Evolutionary conservation across 2,888 invertebrate species (phyloP).

Genomic region (Drosophila colorata): DNA sequence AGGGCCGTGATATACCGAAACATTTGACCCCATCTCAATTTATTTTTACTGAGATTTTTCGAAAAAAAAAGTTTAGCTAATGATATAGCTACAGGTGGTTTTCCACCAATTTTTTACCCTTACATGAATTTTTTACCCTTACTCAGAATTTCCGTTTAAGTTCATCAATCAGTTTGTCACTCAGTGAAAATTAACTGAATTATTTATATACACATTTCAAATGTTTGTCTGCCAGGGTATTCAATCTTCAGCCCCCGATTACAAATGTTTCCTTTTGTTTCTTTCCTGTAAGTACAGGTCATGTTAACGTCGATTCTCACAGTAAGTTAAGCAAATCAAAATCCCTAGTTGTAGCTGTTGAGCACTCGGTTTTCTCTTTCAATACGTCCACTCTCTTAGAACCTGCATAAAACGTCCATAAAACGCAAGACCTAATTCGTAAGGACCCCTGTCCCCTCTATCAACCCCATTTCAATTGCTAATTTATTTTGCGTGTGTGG

Average conservation of each 20-base stretch:
- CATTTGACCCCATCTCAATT: no score
- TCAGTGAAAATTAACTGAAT: no score
- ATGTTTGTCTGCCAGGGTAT: not conserved
- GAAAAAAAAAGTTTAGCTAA: no score
- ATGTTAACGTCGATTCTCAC: not conserved
- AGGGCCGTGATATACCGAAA: no score
- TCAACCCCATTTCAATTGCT: conserved; percentile 41
- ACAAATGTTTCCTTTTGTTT: not conserved
- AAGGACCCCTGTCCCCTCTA: conserved; percentile 10
- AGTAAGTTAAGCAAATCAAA: conserved; percentile 1
- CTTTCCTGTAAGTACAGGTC: not conserved
- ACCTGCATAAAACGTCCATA: conserved; percentile 16
- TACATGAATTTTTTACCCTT: no score
- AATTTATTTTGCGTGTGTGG: conserved; percentile 60
- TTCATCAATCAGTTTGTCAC: no score
- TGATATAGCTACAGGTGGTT: no score
- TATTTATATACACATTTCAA: not conserved
- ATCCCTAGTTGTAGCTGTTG: not conserved
- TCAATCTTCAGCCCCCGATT: not conserved
- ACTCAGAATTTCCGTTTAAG: no score
- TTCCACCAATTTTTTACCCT: no score
- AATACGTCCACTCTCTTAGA: conserved; percentile 34
- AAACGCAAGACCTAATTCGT: conserved; percentile 48
- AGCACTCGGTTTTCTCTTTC: conserved; percentile 29
- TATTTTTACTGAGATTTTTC: no score